Conservation (phyloP, 2,113 vertebrate genomes). For the Caloenas nicobarica region DNA sequence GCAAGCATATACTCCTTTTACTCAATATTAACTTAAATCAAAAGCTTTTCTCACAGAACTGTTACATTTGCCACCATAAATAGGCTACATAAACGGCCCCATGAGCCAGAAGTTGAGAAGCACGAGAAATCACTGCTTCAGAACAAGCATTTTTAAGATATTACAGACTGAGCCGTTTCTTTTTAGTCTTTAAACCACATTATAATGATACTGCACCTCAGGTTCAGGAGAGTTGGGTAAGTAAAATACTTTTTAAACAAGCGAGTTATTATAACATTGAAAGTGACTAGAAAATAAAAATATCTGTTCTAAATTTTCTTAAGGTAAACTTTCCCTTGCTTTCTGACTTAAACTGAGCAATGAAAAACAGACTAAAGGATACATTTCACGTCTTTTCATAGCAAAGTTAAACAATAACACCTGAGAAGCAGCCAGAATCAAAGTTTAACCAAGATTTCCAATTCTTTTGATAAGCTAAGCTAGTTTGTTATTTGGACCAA, state of each 20-base stretch:
- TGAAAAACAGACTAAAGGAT: not conserved
- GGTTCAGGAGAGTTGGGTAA: not conserved
- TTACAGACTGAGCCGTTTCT: not conserved
- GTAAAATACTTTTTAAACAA: not conserved
- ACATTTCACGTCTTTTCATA: not conserved
- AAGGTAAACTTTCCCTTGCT: not conserved
- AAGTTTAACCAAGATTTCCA: not conserved
- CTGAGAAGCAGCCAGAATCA: not conserved
- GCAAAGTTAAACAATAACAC: not conserved
- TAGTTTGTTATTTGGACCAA: not conserved
- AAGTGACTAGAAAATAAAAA: not conserved
- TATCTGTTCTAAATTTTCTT: not conserved
- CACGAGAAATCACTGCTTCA: not conserved
- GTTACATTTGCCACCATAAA: not conserved
- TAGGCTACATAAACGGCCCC: not conserved
- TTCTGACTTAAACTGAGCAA: not conserved
- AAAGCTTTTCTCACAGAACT: not conserved
- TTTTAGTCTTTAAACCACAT: not conserved
- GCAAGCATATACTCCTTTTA: not conserved
- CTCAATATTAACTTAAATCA: not conserved
- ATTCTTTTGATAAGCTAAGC: not conserved
- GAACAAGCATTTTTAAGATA: not conserved
- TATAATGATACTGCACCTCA: not conserved
- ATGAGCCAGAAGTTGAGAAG: not conserved
- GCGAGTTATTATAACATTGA: not conserved